Percentiles rank a stretch among this genome's conserved stretches.
phyloP scores from a whole-genome alignment of 2,888 invertebrate genomes.

The Itoplectis maculator region DNA sequence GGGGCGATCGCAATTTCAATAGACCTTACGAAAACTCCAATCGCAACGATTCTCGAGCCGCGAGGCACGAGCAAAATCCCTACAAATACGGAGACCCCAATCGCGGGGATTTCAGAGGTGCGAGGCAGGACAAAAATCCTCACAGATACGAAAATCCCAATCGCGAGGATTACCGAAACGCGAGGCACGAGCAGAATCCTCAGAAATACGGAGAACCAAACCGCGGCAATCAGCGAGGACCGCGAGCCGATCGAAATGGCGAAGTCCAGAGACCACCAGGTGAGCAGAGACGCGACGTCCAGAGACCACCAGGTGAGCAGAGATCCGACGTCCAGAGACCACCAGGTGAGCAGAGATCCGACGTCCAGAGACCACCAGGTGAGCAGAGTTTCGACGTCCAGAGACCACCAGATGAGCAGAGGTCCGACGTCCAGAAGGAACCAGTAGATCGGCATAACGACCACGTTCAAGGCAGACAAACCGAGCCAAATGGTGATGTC shows the following conservation, averaged over 20 bases:
- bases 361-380: slow-evolving; percentile 13
- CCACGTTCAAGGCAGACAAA: too few relatives aligned
- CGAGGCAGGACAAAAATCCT: neutral
- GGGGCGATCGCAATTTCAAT: neutral
- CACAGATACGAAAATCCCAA: neutral
- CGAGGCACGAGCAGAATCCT: neutral
- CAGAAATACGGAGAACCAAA: neutral
- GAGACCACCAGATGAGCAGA: neutral
- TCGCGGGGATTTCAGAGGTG: neutral
- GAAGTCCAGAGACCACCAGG: neutral
- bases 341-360: neutral
- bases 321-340: neutral
- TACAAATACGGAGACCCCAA: neutral
- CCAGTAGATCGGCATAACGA: too few relatives aligned
- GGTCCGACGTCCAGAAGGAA: neutral
- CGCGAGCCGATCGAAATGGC: neutral
- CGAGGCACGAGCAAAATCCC: neutral
- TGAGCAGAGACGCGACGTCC: neutral
- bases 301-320: neutral
- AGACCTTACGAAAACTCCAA: neutral
- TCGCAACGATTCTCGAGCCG: neutral
- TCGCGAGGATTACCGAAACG: neutral
- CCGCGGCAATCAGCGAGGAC: neutral
- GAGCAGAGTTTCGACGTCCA: neutral
- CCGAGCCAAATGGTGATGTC: neutral